phyloP scores from a whole-genome alignment of 1,140 invertebrate genomes.

The Caenorhabditis tropicalis region DNA sequence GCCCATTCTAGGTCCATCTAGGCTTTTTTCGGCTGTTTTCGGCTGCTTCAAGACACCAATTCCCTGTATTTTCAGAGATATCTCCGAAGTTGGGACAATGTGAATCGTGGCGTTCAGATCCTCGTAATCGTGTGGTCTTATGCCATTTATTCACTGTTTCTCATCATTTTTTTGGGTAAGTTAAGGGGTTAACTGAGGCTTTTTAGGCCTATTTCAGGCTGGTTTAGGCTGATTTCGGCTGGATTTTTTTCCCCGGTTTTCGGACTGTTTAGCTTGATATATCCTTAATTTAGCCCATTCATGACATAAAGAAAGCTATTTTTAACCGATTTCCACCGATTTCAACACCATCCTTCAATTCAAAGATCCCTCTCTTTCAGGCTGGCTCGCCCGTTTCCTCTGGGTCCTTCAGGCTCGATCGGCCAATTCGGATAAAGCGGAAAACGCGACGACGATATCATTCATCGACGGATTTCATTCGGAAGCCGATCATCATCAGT shows the following conservation, averaged over 20 bases:
- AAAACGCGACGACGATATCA: background rate
- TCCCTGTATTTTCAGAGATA: slow-evolving; percentile 2
- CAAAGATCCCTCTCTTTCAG: background rate
- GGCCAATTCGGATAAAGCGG: background rate
- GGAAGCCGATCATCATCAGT: background rate
- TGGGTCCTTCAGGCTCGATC: background rate
- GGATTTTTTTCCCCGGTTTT: too few species aligned
- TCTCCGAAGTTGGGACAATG: background rate
- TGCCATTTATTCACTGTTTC: background rate
- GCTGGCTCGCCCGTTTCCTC: slow-evolving; percentile 27
- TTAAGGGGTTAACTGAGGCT: background rate
- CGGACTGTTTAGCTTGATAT: too few species aligned
- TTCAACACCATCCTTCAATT: background rate
- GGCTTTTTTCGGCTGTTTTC: too few species aligned
- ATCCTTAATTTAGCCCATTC: too few species aligned
- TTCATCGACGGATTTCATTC: slow-evolving; percentile 20
- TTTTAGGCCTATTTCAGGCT: too few species aligned
- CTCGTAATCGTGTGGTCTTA: background rate
- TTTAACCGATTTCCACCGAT: too few species aligned
- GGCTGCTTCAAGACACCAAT: too few species aligned
- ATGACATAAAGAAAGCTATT: too few species aligned
- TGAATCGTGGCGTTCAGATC: background rate
- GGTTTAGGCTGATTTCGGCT: too few species aligned
- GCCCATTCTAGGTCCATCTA: too few species aligned
- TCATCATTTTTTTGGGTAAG: background rate